Percentiles rank a stretch among this genome's conserved stretches.
Conservation (phyloP, 2,888 invertebrate genomes). For the Dromius quadrimaculatus region DNA sequence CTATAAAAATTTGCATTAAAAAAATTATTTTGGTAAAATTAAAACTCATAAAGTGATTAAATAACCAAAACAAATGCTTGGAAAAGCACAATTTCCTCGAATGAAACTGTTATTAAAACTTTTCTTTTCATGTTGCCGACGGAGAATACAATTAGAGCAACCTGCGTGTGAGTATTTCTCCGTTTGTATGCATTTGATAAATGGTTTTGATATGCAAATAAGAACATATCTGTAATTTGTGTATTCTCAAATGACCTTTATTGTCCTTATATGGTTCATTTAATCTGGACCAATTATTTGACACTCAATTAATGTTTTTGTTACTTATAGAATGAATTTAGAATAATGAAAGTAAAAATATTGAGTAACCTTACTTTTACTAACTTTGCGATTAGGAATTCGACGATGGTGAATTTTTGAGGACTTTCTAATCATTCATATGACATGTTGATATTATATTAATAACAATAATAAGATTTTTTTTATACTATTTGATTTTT, state of each 20-base stretch:
- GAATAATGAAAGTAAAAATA: constrained; percentile 26
- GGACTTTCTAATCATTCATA: constrained; percentile 13
- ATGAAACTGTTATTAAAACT: too few species aligned
- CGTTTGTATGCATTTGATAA: constrained; percentile 6
- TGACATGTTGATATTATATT: not conserved
- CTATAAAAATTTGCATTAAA: too few species aligned
- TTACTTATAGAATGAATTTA: constrained; percentile 23
- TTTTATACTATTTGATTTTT: not conserved
- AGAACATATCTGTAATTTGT: constrained; percentile 29
- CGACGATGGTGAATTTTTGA: constrained; percentile 7
- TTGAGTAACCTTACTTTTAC: constrained; percentile 31
- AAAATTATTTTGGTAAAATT: too few species aligned
- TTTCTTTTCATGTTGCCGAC: too few species aligned
- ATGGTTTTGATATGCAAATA: constrained; percentile 30
- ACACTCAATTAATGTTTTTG: constrained; percentile 28
- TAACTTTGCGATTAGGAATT: not conserved
- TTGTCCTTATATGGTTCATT: constrained; percentile 20
- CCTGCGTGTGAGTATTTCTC: not conserved
- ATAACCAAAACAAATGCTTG: too few species aligned
- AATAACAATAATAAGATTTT: constrained; percentile 22
- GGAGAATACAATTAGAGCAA: not conserved
- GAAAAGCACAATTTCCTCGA: too few species aligned
- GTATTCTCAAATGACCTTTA: constrained; percentile 18
- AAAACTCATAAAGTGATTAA: too few species aligned
- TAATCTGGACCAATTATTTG: constrained; percentile 32